Base-by-base conservation (phyloP, 2,797 vertebrate species). In the Acanthurus lineatus region DNA sequence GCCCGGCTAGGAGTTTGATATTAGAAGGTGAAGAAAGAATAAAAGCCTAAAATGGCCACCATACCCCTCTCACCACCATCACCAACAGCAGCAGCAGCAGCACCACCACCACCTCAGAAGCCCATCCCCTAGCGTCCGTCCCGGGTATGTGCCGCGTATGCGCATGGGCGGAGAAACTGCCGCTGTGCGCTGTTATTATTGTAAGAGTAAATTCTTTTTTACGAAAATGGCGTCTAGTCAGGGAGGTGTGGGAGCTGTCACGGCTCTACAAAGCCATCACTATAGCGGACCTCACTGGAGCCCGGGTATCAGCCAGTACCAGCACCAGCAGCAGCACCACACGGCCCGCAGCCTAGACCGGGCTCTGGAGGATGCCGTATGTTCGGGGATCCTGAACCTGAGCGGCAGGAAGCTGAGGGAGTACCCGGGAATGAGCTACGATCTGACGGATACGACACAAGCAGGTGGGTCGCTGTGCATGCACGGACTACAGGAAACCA, bases 221-320 rank as follows among this genome's bases (percentile, higher is more conserved):
- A 92, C 91, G 94, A 97, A 96, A 96, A 98, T 99, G 97, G 97
- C 97, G 97, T 96, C 97, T 81, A 96, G 96, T 96, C 97, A 97
- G 94, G 97, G 96, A 94, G 95, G 96, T 91, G 94, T 95, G 92
- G 95, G 93, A 94, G 93, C 85, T 83, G 95, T 92, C 83, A 86
- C 91, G 73, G 92, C 94, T 86, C 89, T 93, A 68, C 95, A 95
- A 81, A 93, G 85, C 93, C 94, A 95, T 76, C 93, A 95, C 79
- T 96, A 95, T 20, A 92, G 91, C 64, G 96, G 96, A 93, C 96
- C 96, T 68, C 95, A 96, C 90, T 97, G 97, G 97, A 94, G 92
- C 92, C 94, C 95, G 40, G 94, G 93, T 42, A 90, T 89, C 81
- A 89, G 87, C 87, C 96, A 95, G 88, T 95, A 89, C 81, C 96